Evolutionary conservation across 2,113 vertebrate genomes (phyloP).

Genomic region (Dissostichus mawsoni): DNA sequence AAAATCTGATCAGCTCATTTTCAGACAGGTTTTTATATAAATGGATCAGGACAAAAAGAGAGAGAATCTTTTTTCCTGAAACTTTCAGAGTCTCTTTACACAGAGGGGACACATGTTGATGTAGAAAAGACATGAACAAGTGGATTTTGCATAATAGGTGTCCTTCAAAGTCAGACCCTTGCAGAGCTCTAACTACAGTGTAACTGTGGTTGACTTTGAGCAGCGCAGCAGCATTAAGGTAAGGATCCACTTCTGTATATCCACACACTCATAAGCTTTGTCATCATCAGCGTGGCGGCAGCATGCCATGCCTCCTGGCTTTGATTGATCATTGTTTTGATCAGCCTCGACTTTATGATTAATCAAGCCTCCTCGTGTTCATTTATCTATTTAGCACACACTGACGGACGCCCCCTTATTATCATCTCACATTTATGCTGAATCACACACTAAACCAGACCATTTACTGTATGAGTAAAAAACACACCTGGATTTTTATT

Average conservation of each 20-base stretch:
- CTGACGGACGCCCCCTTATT: slow-evolving; percentile 50
- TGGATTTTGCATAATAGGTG: no score
- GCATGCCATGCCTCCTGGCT: slow-evolving; percentile 40
- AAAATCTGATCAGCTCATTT: no score
- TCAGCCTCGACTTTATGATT: slow-evolving; percentile 66
- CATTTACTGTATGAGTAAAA: slow-evolving; percentile 6
- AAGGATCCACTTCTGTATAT: slow-evolving; percentile 22
- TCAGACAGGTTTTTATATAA: no score
- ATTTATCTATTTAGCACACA: slow-evolving; percentile 63
- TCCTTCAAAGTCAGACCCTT: background rate
- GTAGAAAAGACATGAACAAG: no score
- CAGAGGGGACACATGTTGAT: no score
- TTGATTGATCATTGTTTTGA: slow-evolving; percentile 75
- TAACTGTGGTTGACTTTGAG: slow-evolving; percentile 21
- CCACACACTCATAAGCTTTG: slow-evolving; percentile 46
- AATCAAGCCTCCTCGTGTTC: slow-evolving; percentile 59
- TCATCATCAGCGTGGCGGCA: slow-evolving; percentile 52
- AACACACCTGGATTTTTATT: background rate
- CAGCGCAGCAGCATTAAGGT: slow-evolving; percentile 14
- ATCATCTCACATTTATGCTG: slow-evolving; percentile 48
- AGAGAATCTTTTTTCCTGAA: no score
- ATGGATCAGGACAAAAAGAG: no score
- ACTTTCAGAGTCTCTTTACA: no score
- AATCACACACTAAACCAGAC: slow-evolving; percentile 28
- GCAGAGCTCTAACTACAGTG: background rate